Base-by-base conservation (phyloP, 2,888 invertebrate species). In the Hipparchia semele region DNA sequence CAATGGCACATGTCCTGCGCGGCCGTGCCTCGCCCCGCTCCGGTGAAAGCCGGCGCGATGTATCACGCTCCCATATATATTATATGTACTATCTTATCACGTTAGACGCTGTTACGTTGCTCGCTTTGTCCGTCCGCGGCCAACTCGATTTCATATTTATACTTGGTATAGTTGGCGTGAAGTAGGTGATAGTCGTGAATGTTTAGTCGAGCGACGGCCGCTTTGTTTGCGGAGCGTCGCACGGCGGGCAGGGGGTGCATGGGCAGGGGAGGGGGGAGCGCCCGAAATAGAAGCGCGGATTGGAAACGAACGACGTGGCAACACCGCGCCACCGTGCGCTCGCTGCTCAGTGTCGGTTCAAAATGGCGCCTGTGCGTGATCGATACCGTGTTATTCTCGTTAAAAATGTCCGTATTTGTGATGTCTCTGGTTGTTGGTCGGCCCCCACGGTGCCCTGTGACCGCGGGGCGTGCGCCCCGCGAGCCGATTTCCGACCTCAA, bases 1-100 rank as follows among this genome's bases (percentile, higher is more conserved):
- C 95, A 95, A 95, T 95, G 89, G 93, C 92, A 95, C 94, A 94
- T 94, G 95, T 94, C 94, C 93, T 91, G 92, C 95, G 91, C 90
- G 89, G 92, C 94, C 87, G 88, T 87, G 88, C 91, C 89, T 89
- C 88, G 81, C 87, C 83, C 83, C 83, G 82, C 82, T 78, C 82
- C 80, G 89, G 93, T 92, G 91, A 93, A 93, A 94, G 93, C 94
- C 92, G 89, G 86, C 87, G 83, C 84, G 77, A 80, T 80, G 78
- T 80, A 80, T 80, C 79, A 79, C 77, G 73, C 79, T 78, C 75
- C 70, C 76, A 73, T 83, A 81, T 84, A 85, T 84, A 76, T 78
- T 82, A 83, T 80, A 78, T 83, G 83, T 82, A 85, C 81, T 84
- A 88, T 90, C 88, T 89, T 90, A 90, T 90, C 88, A 84, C 83